Evolutionary conservation across 2,888 invertebrate genomes (phyloP), one percentile per base, ranked within the genome.

Genomic region (Ctena decussata): DNA sequence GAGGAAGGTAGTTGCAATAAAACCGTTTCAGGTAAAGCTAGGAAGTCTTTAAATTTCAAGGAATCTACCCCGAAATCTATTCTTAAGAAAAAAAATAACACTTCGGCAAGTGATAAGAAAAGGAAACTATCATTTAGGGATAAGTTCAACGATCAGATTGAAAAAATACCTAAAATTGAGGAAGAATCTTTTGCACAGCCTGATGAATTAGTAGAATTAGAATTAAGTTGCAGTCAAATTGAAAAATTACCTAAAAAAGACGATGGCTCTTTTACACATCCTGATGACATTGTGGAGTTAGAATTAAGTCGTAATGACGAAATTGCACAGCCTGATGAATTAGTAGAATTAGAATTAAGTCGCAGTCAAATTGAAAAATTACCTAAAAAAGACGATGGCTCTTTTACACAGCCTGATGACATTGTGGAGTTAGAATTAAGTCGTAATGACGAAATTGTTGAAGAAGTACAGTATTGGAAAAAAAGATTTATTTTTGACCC

Each of bases 31-130:
- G 35, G 46, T 46, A 27, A 6, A 15, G 46, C 32, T 1, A 15
- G n/a, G 46, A 73, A 73, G 21, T 73, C 73, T 2, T 73, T 65
- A 35, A 18, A 32, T 46, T 73, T 73, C 46, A 15, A 21, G 18
- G 44, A 72, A 30, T 72, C 73, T 27, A 73, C 73, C 8, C 73
- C 73, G 15, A 73, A 73, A 73, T 73, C 44, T 21, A 46, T 73
- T n/a, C 27, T 41, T 15, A 73, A 41, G 46, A 41, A 32, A 46
- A 24, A 21, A 27, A 30, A 2, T 6, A 49, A 46, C 18, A 35
- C 39, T 18, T n/a, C 46, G 24, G 18, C 21, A 27, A 73, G 46
- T 30, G 32, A 18, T 5, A 73, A 73, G 12, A 44, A 44, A 73
- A 11, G 32, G 1, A 73, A 73, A 46, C 21, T 73, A 46, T 46